Evolutionary conservation across 2,113 vertebrate genomes (phyloP).

Genomic region (Dicerorhinus sumatrensis): DNA sequence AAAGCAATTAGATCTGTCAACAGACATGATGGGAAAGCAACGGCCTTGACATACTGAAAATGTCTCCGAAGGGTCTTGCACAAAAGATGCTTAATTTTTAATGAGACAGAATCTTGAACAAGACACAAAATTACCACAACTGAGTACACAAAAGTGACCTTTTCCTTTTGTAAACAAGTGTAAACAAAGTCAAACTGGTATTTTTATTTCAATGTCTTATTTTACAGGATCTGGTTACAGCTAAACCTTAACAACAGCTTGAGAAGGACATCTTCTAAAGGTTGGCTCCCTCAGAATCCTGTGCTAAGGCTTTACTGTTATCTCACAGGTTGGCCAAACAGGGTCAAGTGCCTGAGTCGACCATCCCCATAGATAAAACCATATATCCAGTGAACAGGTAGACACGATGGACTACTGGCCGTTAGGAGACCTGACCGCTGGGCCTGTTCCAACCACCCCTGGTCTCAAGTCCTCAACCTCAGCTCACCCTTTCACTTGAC

Average conservation of each 20-base stretch:
- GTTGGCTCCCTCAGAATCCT: neutral
- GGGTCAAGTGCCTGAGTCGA: neutral
- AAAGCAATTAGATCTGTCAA: neutral
- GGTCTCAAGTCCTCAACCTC: neutral
- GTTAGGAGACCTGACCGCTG: accelerated
- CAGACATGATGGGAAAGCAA: neutral
- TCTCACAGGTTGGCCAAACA: neutral
- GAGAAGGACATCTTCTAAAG: neutral
- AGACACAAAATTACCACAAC: conserved; percentile 5
- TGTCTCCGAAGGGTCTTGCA: neutral
- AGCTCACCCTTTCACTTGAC: neutral
- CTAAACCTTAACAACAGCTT: neutral
- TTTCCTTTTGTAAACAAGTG: conserved; percentile 35
- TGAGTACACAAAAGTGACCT: neutral
- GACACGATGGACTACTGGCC: neutral
- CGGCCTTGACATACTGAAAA: neutral
- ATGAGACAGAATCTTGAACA: neutral
- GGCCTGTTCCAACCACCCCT: neutral
- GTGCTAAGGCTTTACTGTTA: neutral
- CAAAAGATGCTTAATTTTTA: conserved; percentile 18
- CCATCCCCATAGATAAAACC: neutral
- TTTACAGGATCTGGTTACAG: neutral
- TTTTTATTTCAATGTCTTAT: neutral
- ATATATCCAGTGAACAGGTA: neutral
- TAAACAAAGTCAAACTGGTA: neutral